Evolutionary conservation across 2,113 vertebrate species (phyloP), one percentile per base, ranked within the genome.

Genomic region (Illadopsis cleaveri): DNA sequence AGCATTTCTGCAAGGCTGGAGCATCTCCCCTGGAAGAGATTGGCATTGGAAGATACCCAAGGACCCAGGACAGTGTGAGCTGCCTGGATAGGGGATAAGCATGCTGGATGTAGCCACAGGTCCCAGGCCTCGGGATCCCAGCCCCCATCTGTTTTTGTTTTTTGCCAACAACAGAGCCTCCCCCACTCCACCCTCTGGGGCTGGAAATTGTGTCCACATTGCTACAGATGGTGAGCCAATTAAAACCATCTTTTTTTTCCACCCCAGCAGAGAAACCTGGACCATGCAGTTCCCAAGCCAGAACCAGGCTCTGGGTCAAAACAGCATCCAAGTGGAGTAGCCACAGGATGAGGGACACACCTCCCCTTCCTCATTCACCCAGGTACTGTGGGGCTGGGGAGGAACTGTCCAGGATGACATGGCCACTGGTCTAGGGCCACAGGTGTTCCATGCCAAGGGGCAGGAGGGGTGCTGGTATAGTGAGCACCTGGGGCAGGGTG

Each of bases 181-280:
- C 16, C 9, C 33, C 2, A 0, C 57, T 51, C 56, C 81, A 51
- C 40, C 57, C 65, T 81, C 62, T 5, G 0, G 31, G 71, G 40
- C 66, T 90, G 85, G 31, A 95, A 92, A 80, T 76, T 27, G 20
- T 24, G 60, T 80, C 88, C 95, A 88, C 12, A 1, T 92, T 92
- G 78, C 79, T 90, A 71, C 94, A 93, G 79, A 88, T 90, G 82
- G 78, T 0, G 2, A 82, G 22, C 71, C 82, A 56, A 92, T 92
- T 82, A 86, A 93, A 95, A 92, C 25, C 79, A 92, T 21, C 48
- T 47, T 48, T 56, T 60, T 75, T 53, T 79, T 44, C 48, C 12
- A 0, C 53, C 37, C 62, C 57, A 82, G 61, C 10, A 28, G 35
- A n/a, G 61, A 64, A 90, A 87, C 17, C 47, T 42, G 82, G 73